Evolutionary conservation across 2,888 invertebrate species (phyloP), one percentile per base, ranked within the genome.

Genomic region (Colletes collaris): DNA sequence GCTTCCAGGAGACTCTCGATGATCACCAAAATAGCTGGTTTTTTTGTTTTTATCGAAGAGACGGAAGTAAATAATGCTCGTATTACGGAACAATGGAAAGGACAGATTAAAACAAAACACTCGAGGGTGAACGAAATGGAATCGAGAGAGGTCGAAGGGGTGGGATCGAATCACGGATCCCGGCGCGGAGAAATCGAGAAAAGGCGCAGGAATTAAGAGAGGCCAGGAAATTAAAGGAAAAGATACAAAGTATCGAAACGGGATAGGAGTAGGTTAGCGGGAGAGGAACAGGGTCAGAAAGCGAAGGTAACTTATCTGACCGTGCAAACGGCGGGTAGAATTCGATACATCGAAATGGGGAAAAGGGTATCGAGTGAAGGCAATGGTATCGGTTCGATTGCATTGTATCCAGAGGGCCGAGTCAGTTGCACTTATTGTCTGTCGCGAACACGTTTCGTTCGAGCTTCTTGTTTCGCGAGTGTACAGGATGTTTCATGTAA

Each of bases 401-500:
- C 76, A 84, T 78, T 75, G 81, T 83, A 82, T 75, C 81, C 60
- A 77, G 64, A 85, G 46, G 75, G 73, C 62, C 76, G 65, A 81
- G 86, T 75, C 81, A 79, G 84, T 81, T 81, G 81, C 85, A 80
- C 78, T 83, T 84, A 88, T 86, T 83, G 85, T 87, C 74, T 84
- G 84, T 87, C 84, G 79, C 10, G 75, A 71, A 63, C 83, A 86
- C 37, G 52, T 53, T 64, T 49, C 59, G 35, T n/a, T 50, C 59
- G 37, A 35, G 59, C 27, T 52, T 6, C 27, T 27, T 19, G 49
- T 5, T 35, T 55, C 7, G 27, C 50, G 60, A 27, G 27, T 27
- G 27, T 27, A 27, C 27, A 27, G 27, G 27, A 27, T 27, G 27
- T 27, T 27, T 27, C 27, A 27, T 27, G 27, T 27, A 27, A 27